Evolutionary conservation across 2,888 invertebrate genomes (phyloP), one percentile per base, ranked within the genome.

Genomic region (Drosophila demipolita): DNA sequence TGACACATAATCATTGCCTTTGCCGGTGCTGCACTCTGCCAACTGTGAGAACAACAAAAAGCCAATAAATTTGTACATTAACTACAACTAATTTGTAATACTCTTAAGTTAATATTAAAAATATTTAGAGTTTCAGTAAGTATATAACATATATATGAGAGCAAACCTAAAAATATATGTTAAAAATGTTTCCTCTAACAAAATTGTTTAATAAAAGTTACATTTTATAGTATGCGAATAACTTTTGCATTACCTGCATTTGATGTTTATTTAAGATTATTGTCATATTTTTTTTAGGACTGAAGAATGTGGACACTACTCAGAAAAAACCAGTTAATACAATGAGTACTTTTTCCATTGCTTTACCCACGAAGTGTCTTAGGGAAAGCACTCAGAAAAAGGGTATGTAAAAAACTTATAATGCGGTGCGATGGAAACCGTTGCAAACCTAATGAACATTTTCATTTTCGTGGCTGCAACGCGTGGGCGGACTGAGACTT

Each of bases 1-100:
- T 85, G 85, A 88, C 85, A 85, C 88, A 85, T 85, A 85, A 85
- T 85, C 85, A 85, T 88, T 85, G 85, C 87, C 88, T 85, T 83
- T 81, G 87, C 68, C 77, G 42, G 73, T 68, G 62, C 69, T 72
- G 69, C 64, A 35, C 57, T 66, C 61, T 60, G 49, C 63, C 65
- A 76, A 66, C 70, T 66, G 65, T 67, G 78, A 69, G 78, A 78
- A 82, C 54, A 68, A 45, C 68, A 62, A 62, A 45, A 48, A 58
- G 5, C 7, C 29, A 61, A 29, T 1, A 15, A 33, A 7, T 35
- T 2, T 36, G 1, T 12, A 6, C 1, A 35, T 12, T 15, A 6
- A n/a, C 5, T 5, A 38, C 12, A 20, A 12, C 17, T 60, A 50
- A 29, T 32, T 12, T 11, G 4, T 23, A 15, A 48, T 73, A 26